Conservation (phyloP, 2,888 invertebrate genomes). For the Cerastoderma edule region DNA sequence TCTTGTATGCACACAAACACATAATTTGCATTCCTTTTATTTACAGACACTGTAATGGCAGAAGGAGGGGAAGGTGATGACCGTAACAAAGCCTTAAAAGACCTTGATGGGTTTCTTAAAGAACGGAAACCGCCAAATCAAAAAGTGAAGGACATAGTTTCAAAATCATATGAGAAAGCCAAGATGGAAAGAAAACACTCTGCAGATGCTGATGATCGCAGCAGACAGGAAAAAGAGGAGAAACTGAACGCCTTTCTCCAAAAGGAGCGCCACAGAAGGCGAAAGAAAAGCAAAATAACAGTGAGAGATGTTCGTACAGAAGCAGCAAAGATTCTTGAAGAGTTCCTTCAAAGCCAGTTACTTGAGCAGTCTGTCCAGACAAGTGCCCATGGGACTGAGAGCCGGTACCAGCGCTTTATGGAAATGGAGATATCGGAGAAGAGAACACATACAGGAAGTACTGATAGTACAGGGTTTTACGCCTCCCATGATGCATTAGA, state of each 20-base stretch:
- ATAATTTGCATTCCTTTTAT: neutral
- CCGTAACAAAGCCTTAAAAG: neutral
- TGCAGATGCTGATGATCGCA: constrained; percentile 39
- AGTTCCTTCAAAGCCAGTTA: constrained; percentile 68
- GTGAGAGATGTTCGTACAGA: constrained; percentile 67
- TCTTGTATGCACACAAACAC: too few relatives aligned
- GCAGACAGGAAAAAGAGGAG: constrained; percentile 37
- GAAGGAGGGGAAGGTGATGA: neutral
- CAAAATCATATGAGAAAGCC: constrained; percentile 11
- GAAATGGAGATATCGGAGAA: constrained; percentile 44
- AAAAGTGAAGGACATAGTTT: constrained; percentile 6
- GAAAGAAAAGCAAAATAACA: constrained; percentile 44
- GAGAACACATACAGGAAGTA: constrained; percentile 49
- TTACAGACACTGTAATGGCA: constrained; percentile 8
- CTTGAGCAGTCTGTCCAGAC: constrained; percentile 42
- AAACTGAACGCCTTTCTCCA: constrained; percentile 42
- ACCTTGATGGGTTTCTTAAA: constrained; percentile 22
- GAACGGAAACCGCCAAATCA: constrained; percentile 4
- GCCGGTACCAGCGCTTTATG: constrained; percentile 45
- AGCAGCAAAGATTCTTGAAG: constrained; percentile 71
- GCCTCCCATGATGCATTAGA: constrained; percentile 36
- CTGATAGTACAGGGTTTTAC: constrained; percentile 31
- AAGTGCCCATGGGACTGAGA: constrained; percentile 34
- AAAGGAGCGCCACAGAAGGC: constrained; percentile 20
- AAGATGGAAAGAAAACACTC: constrained; percentile 29